Evolutionary conservation across 1,140 invertebrate genomes (phyloP).

Genomic region (Druon quercuslanigerum): DNA sequence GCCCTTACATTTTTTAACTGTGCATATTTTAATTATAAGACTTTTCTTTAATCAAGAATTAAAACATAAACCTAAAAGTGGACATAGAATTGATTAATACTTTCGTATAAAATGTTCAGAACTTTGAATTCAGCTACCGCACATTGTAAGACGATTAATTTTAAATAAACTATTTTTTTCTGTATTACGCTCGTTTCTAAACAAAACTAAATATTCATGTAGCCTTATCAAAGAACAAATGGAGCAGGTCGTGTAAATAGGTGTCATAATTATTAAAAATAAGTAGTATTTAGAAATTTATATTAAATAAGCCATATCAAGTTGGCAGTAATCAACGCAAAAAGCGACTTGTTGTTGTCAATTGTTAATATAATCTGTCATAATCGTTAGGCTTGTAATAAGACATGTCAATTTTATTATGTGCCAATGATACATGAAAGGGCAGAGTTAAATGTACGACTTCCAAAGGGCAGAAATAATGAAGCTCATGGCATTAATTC

Average conservation of each 20-base stretch:
- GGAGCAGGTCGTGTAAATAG: constrained; percentile 13
- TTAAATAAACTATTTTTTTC: neutral
- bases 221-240: constrained; percentile 12
- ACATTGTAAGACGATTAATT: neutral
- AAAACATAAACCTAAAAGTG: no score
- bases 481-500: no score
- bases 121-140: no score
- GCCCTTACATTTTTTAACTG: neutral
- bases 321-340: neutral
- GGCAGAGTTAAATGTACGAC: no score
- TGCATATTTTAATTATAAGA: neutral
- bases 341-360: constrained; percentile 51
- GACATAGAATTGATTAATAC: no score
- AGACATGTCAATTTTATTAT: constrained; percentile 1
- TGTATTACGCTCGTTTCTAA: neutral
- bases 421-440: no score
- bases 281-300: constrained; percentile 12
- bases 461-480: no score
- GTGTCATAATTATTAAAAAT: constrained; percentile 5
- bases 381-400: constrained; percentile 12
- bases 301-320: neutral
- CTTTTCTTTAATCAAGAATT: no score
- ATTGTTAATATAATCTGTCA: constrained; percentile 49
- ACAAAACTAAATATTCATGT: neutral
- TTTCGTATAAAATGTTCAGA: no score